Evolutionary conservation across 2,797 vertebrate species (phyloP).

Genomic region (Parauchenoglanis ngamensis): DNA sequence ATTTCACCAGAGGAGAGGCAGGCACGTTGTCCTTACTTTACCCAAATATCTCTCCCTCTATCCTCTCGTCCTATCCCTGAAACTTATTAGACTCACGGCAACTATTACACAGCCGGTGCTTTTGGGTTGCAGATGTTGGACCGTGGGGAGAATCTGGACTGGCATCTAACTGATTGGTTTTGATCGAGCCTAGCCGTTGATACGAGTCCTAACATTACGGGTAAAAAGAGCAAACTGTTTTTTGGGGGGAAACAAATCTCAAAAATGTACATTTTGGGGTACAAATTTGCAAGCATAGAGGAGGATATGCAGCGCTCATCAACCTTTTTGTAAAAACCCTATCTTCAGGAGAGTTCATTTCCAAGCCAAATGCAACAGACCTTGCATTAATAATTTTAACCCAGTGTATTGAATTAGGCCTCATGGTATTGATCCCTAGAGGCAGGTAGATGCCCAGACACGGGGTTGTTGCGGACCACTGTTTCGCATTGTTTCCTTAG

Average conservation of each 20-base stretch:
- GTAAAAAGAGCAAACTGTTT: background rate
- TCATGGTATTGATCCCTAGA: background rate
- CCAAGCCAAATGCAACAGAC: background rate
- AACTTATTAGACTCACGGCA: conserved; percentile 56
- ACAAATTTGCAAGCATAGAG: background rate
- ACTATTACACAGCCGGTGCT: conserved; percentile 47
- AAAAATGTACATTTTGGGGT: background rate
- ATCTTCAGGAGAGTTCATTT: background rate
- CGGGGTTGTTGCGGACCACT: background rate
- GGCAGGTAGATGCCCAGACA: background rate
- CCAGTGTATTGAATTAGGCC: background rate
- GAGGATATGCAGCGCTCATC: background rate
- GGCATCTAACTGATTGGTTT: conserved; percentile 73
- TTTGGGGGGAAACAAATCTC: background rate
- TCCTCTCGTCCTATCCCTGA: conserved; percentile 28
- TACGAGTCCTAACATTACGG: background rate
- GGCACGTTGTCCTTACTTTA: conserved; percentile 56
- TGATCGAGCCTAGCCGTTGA: conserved; percentile 57
- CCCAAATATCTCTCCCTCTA: background rate
- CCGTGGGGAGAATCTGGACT: conserved; percentile 64
- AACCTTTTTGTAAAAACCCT: background rate
- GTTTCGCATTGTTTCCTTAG: background rate
- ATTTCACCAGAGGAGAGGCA: conserved; percentile 46
- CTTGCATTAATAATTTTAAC: background rate
- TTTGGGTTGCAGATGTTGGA: conserved; percentile 73